Percentiles rank a stretch among this genome's conserved stretches.
phyloP scores from a whole-genome alignment of 2,113 vertebrate species.

The Oryzias woworae region DNA sequence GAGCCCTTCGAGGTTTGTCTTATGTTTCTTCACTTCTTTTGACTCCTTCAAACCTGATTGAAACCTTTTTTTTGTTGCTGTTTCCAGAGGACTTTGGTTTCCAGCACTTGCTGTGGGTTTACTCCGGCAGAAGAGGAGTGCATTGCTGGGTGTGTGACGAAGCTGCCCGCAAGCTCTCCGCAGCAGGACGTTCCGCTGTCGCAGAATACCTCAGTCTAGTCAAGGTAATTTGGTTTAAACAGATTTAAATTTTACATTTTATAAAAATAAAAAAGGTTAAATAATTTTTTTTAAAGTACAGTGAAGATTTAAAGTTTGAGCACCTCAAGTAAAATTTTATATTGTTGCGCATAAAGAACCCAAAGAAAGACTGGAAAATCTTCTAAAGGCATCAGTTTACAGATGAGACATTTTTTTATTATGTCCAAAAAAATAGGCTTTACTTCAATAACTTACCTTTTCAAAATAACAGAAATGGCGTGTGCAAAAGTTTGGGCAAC shows the following conservation, averaged over 20 bases:
- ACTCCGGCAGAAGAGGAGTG: conserved; percentile 93
- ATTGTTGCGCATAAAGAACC: too few species aligned
- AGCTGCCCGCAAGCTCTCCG: conserved; percentile 87
- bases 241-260: neutral
- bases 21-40: neutral
- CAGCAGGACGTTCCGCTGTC: conserved; percentile 85
- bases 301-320: too few species aligned
- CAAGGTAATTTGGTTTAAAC: conserved; percentile 76
- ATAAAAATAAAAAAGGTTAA: neutral
- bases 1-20: conserved; percentile 83
- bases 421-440: too few species aligned
- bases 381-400: too few species aligned
- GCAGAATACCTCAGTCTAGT: conserved; percentile 93
- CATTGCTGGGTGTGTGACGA: conserved; percentile 99
- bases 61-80: neutral
- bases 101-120: conserved; percentile 92
- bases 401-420: too few species aligned
- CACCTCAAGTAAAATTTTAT: too few species aligned
- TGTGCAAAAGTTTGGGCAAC: too few species aligned
- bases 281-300: neutral
- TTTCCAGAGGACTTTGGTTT: conserved; percentile 92
- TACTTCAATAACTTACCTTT: too few species aligned
- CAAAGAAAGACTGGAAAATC: too few species aligned
- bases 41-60: neutral
- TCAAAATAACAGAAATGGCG: too few species aligned